Percentiles rank a stretch among this genome's conserved stretches.
These are phyloP conservation scores for Sphaerophoria taeniata DNA, from an alignment of 2,888 invertebrate species.

Conservation along the genomic window DNA sequence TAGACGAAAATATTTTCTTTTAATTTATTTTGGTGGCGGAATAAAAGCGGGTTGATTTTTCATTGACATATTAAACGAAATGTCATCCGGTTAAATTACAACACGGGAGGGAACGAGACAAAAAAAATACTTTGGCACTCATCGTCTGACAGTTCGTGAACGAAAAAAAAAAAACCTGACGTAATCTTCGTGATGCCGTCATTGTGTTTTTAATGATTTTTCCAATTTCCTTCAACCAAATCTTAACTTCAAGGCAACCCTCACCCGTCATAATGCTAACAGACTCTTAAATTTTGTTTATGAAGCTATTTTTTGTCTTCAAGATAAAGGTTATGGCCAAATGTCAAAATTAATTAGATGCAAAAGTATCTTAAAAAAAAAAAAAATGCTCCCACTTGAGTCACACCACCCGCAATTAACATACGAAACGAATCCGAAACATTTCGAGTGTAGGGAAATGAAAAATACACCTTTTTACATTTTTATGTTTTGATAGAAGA, in stretches of 20 bases:
- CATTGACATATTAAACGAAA: constrained; percentile 46
- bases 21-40: background rate
- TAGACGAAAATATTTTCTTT: constrained; percentile 12
- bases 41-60: constrained; percentile 44
- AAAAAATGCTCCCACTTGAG: constrained; percentile 44
- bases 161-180: constrained; percentile 58
- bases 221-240: background rate
- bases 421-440: background rate
- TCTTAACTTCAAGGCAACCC: constrained; percentile 19
- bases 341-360: constrained; percentile 68
- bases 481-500: constrained; percentile 40
- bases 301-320: constrained; percentile 28
- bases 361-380: constrained; percentile 31
- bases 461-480: constrained; percentile 31
- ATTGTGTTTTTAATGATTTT: constrained; percentile 49
- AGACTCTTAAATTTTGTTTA: constrained; percentile 14
- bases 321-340: constrained; percentile 69
- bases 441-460: constrained; percentile 21
- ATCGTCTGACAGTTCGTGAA: constrained; percentile 57
- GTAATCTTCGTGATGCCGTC: constrained; percentile 58
- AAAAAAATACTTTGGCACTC: constrained; percentile 21
- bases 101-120: constrained; percentile 48
- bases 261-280: constrained; percentile 38
- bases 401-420: constrained; percentile 70
- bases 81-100: constrained; percentile 44